Conservation (phyloP, 2,797 vertebrate species). For the Anabacerthia variegaticeps region DNA sequence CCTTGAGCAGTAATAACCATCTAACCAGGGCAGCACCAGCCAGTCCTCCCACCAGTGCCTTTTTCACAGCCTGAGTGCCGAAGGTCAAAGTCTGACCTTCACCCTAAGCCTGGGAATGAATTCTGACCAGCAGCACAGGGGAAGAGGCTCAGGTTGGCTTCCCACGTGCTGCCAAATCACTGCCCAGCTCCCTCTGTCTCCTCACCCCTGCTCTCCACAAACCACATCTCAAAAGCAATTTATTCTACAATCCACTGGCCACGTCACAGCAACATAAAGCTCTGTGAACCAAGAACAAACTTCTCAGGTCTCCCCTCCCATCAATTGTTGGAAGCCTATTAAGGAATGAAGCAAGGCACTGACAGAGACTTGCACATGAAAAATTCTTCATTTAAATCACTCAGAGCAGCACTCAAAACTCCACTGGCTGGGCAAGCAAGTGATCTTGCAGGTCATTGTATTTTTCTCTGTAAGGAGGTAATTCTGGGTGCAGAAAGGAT, state of each 20-base stretch:
- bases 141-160: too few relatives aligned
- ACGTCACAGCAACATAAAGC: too few relatives aligned
- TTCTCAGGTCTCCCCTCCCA: background rate
- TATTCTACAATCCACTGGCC: too few relatives aligned
- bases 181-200: too few relatives aligned
- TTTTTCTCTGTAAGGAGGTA: background rate
- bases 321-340: background rate
- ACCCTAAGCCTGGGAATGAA: background rate
- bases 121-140: too few relatives aligned
- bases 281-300: background rate
- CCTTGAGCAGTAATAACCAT: background rate
- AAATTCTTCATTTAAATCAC: background rate
- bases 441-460: background rate
- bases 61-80: background rate
- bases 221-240: too few relatives aligned
- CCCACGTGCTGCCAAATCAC: too few relatives aligned
- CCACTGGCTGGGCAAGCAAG: background rate
- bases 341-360: background rate
- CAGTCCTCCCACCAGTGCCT: background rate
- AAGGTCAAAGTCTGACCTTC: background rate
- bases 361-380: background rate
- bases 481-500: background rate
- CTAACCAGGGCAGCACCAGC: background rate
- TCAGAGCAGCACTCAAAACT: background rate
- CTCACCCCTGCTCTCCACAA: too few relatives aligned